Conservation (phyloP, 2,888 invertebrate genomes). For the Salpingus planirostris region DNA sequence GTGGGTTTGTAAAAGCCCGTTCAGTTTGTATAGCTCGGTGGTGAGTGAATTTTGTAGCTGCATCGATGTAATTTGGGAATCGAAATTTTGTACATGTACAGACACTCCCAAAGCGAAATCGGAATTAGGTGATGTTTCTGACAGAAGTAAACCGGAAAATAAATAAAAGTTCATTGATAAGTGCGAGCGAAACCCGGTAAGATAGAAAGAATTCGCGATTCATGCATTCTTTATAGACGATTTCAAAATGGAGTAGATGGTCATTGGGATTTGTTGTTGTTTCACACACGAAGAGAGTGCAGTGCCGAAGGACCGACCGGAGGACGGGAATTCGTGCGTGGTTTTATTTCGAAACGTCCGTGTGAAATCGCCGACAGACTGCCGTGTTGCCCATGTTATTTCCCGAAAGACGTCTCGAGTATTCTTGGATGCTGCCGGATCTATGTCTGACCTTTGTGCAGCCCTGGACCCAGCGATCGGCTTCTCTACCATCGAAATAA, state of each 20-base stretch:
- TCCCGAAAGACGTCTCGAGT: slow-evolving; percentile 4
- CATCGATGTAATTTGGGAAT: slow-evolving; percentile 29
- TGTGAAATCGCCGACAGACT: no score
- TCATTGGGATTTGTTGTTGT: slow-evolving; percentile 34
- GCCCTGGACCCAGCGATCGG: no score
- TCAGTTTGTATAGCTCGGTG: slow-evolving; percentile 19
- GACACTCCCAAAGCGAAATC: slow-evolving; percentile 32
- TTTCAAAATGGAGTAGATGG: slow-evolving; percentile 39
- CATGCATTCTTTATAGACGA: slow-evolving; percentile 33
- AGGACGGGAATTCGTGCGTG: no score
- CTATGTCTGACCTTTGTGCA: slow-evolving; percentile 24
- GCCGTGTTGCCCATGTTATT: slow-evolving; percentile 10
- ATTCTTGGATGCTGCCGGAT: slow-evolving; percentile 25
- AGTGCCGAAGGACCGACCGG: no score
- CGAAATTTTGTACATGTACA: slow-evolving; percentile 29
- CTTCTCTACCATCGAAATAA: no score
- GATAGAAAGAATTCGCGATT: slow-evolving; percentile 31
- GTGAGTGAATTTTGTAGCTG: slow-evolving; percentile 25
- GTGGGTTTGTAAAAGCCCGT: slow-evolving; percentile 19
- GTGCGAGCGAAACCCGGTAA: slow-evolving; percentile 22
- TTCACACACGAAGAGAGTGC: no score
- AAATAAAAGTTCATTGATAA: slow-evolving; percentile 25
- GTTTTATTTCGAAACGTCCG: no score
- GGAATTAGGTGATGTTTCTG: slow-evolving; percentile 26
- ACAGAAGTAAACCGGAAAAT: slow-evolving; percentile 26